phyloP scores from a whole-genome alignment of 2,888 invertebrate genomes.

The Clivina fossor region DNA sequence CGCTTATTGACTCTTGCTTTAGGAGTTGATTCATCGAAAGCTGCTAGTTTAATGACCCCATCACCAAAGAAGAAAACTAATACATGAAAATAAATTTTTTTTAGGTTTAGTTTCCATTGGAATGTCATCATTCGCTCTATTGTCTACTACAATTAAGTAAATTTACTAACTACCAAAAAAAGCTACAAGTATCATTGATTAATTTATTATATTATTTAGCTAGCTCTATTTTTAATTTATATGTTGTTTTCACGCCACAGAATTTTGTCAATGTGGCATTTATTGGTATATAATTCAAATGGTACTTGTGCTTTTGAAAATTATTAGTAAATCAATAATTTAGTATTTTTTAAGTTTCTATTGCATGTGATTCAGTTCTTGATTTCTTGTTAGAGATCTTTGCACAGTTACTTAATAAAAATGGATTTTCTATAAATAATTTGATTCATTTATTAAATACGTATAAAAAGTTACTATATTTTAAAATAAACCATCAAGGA shows the following conservation, averaged over 20 bases:
- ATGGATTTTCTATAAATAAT: conserved; percentile 5
- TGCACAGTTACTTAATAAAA: conserved; percentile 21
- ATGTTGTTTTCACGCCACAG: conserved; percentile 16
- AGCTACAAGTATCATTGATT: no score
- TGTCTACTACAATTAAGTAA: not conserved
- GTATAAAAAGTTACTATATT: not conserved
- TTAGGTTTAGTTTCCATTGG: not conserved
- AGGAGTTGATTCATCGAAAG: conserved; percentile 57
- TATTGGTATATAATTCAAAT: conserved; percentile 16
- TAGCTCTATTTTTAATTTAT: conserved; percentile 1
- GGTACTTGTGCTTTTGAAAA: conserved; percentile 20
- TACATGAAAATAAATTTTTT: conserved; percentile 15
- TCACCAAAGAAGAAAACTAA: conserved; percentile 46
- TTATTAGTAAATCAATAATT: conserved; percentile 3
- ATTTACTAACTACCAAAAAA: no score
- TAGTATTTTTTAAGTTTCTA: not conserved
- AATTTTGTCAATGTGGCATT: conserved; percentile 11
- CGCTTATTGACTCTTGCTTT: conserved; percentile 77
- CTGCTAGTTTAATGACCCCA: conserved; percentile 48
- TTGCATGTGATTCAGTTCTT: no score
- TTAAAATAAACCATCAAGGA: no score
- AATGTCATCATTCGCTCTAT: no score
- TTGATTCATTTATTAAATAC: not conserved
- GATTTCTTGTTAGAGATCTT: conserved; percentile 13
- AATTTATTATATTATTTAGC: no score